Evolutionary conservation across 2,888 invertebrate genomes (phyloP), one percentile per base, ranked within the genome.

Genomic region (Hyposoter dolosus): DNA sequence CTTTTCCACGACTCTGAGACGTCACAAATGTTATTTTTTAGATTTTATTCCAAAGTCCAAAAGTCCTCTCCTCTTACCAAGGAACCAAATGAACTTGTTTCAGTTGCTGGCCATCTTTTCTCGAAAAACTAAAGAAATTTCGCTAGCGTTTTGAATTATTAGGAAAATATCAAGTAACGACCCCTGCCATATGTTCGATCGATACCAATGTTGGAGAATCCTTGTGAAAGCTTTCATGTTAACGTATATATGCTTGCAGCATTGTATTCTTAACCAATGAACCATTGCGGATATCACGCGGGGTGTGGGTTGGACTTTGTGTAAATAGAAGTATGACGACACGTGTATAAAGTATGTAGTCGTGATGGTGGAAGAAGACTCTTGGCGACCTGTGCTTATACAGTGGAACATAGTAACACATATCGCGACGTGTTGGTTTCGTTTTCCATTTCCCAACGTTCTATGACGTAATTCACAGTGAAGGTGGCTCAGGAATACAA

Each of bases 361-460:
- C 28, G 28, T 35, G 66, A 78, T 68, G 68, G 35, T 43, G 35
- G 35, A 35, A 66, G 23, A 66, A 78, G 66, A 78, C 40, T 78
- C 15, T 47, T 53, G 53, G 35, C 77, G 77, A 68, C 77, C 68
- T 43, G n/a, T 63, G 50, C n/a, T 19, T 43, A 12, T 53, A 50
- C 35, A 28, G 50, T 56, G 7, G 10, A 56, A 23, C 56, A 40
- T 56, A 60, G 56, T 71, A 32, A 32, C 56, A 53, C 65, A 56
- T 17, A 3, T 56, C 66, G n/a, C 56, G 15, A 40, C 3, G 60
- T 43, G 47, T 53, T 69, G 19, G 40, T 53, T 53, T 32, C 71
- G 71, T 63, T 84, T 84, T 80, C 76, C 82, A 78, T 78, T 85
- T 84, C 77, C 74, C 72, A 77, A 65, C 43, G 7, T 23, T 45